Percentiles rank a stretch among this genome's conserved stretches.
phyloP scores from a whole-genome alignment of 2,113 vertebrate species.

The Seriola quinqueradiata region DNA sequence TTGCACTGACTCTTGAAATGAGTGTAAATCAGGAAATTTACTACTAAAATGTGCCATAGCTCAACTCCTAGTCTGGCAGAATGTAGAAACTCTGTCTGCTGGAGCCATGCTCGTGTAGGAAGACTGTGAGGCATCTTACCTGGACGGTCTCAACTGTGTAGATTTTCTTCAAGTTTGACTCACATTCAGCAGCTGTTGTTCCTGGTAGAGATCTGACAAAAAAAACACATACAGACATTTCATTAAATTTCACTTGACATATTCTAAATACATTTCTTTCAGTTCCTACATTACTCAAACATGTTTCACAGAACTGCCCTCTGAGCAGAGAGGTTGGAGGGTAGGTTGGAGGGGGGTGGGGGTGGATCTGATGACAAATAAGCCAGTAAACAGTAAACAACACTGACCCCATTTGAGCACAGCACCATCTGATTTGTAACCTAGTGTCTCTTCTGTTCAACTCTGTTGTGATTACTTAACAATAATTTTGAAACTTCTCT shows the following conservation, averaged over 20 bases:
- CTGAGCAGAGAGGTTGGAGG: conserved; percentile 36
- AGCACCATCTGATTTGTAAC: conserved; percentile 43
- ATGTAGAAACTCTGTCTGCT: background rate
- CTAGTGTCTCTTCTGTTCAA: conserved; percentile 4
- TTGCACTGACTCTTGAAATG: background rate
- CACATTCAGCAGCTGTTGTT: conserved; percentile 95
- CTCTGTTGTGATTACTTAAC: background rate
- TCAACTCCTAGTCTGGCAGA: background rate
- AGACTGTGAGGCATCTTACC: conserved; percentile 78
- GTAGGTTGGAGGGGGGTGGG: fast-evolving
- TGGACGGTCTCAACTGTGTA: conserved; percentile 95
- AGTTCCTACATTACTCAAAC: background rate
- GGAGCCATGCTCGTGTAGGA: background rate
- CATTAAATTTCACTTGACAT: background rate
- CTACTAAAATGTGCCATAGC: background rate
- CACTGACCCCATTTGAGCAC: conserved; percentile 72
- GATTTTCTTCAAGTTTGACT: conserved; percentile 96
- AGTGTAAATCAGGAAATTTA: background rate
- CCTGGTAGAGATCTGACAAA: conserved; percentile 91
- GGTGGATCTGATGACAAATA: conserved; percentile 68
- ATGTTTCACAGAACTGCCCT: conserved; percentile 13
- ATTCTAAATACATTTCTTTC: background rate
- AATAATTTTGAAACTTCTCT: background rate
- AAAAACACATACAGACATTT: background rate
- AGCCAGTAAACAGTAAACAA: conserved; percentile 77